A percentile compares a stretch with the other conserved stretches of the same genome.
Evolutionary conservation across 2,888 invertebrate species (phyloP).

Genomic region (Chaetogeoica ovagalla): DNA sequence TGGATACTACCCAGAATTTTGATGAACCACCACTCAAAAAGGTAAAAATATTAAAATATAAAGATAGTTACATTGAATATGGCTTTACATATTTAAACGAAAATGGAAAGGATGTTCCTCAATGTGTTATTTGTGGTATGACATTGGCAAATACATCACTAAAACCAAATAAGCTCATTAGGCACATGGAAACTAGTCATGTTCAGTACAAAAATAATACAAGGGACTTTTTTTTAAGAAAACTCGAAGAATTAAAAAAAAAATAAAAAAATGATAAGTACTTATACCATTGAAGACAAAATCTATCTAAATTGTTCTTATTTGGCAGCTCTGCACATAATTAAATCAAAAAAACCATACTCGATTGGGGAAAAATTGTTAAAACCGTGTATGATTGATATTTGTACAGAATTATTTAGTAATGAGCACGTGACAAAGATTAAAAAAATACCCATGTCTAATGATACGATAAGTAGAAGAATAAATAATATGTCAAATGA

Average conservation of each 20-base stretch:
- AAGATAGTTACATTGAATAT: not conserved
- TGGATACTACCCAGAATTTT: not conserved
- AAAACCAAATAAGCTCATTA: too few relatives aligned
- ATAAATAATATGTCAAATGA: not conserved
- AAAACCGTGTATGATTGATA: too few relatives aligned
- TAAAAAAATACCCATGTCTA: not conserved
- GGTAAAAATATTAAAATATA: conserved; percentile 2
- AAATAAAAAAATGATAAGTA: not conserved
- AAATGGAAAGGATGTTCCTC: too few relatives aligned
- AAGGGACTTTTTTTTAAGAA: too few relatives aligned
- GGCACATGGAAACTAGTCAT: too few relatives aligned
- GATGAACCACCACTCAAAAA: not conserved
- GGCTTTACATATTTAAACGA: not conserved
- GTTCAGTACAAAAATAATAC: too few relatives aligned
- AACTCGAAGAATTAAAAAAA: too few relatives aligned
- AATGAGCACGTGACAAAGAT: too few relatives aligned
- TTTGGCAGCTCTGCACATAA: not conserved
- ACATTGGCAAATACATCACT: too few relatives aligned
- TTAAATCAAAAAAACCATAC: not conserved
- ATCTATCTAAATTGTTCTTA: conserved; percentile 5
- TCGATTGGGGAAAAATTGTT: too few relatives aligned
- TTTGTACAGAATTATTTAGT: too few relatives aligned
- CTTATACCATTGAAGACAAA: not conserved
- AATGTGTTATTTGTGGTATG: too few relatives aligned
- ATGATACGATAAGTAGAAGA: conserved; percentile 5